Conservation (phyloP, 2,888 invertebrate genomes). For the Germaria angustata region DNA sequence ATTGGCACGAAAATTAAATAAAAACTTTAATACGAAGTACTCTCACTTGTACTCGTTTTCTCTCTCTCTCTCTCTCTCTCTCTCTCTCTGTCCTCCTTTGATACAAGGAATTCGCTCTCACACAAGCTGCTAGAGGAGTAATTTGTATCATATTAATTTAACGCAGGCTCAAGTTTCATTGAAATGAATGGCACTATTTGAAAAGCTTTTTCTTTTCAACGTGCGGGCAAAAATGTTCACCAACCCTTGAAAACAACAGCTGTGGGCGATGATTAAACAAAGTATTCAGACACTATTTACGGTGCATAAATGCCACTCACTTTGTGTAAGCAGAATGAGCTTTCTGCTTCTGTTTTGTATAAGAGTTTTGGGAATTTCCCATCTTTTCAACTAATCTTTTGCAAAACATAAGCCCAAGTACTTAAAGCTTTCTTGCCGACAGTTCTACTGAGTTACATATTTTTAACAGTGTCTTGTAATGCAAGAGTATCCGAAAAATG, state of each 20-base stretch:
- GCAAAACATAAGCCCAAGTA: background rate
- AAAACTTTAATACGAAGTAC: background rate
- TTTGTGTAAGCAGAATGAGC: slow-evolving; percentile 4
- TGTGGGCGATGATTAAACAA: slow-evolving; percentile 34
- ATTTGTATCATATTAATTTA: slow-evolving; percentile 8
- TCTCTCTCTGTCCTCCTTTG: background rate
- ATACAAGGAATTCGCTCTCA: background rate
- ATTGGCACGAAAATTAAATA: slow-evolving; percentile 12
- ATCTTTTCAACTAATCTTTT: background rate
- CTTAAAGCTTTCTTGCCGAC: slow-evolving; percentile 20
- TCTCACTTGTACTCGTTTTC: background rate
- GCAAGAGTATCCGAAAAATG: slow-evolving; percentile 13
- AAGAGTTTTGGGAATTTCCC: slow-evolving; percentile 52
- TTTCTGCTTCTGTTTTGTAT: slow-evolving; percentile 27
- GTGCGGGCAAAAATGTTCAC: background rate
- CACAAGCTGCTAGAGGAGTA: slow-evolving; percentile 5
- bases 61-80: background rate
- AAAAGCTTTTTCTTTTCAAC: slow-evolving; percentile 20
- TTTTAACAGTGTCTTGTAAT: slow-evolving; percentile 11
- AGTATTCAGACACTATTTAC: slow-evolving; percentile 33
- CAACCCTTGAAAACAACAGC: slow-evolving; percentile 52
- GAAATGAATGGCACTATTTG: background rate
- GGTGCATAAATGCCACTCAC: slow-evolving; percentile 18
- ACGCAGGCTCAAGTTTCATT: slow-evolving; percentile 6
- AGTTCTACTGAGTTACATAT: slow-evolving; percentile 8